Evolutionary conservation across 2,113 vertebrate genomes (phyloP).

Genomic region (Parotia lawesii): DNA sequence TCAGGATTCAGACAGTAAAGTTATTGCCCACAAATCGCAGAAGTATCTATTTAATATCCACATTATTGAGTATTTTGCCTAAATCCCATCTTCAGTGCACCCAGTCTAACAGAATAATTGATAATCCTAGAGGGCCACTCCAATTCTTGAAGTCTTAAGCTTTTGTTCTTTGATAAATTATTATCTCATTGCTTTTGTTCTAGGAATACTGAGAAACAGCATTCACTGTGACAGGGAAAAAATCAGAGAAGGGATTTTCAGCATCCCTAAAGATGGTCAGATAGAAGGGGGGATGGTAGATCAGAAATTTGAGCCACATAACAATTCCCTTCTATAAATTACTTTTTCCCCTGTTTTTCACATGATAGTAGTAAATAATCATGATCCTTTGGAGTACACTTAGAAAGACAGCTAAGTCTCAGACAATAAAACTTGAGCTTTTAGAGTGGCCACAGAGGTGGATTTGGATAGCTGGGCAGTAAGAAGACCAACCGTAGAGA

Average conservation of each 20-base stretch:
- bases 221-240: background rate
- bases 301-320: accelerated
- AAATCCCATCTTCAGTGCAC: background rate
- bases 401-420: background rate
- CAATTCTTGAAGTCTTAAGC: background rate
- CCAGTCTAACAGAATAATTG: background rate
- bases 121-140: background rate
- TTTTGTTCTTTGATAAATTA: background rate
- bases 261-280: background rate
- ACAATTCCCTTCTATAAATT: background rate
- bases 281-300: background rate
- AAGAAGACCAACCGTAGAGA: background rate
- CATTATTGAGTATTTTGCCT: background rate
- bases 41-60: background rate
- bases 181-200: background rate
- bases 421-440: background rate
- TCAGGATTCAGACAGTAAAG: background rate
- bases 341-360: background rate
- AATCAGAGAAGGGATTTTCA: background rate
- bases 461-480: background rate
- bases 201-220: background rate
- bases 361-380: background rate
- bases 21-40: background rate
- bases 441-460: background rate
- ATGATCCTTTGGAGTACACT: background rate